A percentile compares a stretch with the other conserved stretches of the same genome.
These are phyloP conservation scores for Syritta pipiens DNA, from an alignment of 2,888 invertebrate genomes.

Conservation along the genomic window DNA sequence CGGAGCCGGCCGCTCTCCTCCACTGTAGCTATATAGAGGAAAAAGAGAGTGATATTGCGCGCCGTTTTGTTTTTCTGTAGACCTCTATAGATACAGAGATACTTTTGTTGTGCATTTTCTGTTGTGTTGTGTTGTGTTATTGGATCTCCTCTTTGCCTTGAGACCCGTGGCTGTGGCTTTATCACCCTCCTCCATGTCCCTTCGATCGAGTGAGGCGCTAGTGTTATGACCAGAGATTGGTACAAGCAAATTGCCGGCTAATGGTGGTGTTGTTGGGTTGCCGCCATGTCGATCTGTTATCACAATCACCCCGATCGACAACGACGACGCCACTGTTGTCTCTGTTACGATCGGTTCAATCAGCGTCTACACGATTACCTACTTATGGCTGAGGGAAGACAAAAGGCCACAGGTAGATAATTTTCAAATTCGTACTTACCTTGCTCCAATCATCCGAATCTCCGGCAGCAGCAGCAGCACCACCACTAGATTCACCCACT, in stretches of 20 bases:
- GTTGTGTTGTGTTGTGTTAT: constrained; percentile 13
- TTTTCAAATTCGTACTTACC: background rate
- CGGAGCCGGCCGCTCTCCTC: too few relatives aligned
- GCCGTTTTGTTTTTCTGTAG: constrained; percentile 19
- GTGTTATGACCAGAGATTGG: constrained; percentile 63
- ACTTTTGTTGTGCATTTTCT: constrained; percentile 53
- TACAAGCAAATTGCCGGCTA: constrained; percentile 67
- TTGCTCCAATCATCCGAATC: too few relatives aligned
- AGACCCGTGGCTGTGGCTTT: too few relatives aligned
- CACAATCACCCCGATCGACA: constrained; percentile 38
- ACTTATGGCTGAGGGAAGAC: background rate
- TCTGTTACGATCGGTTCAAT: constrained; percentile 56
- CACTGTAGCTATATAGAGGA: constrained; percentile 38
- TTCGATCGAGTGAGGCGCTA: constrained; percentile 56
- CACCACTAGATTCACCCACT: background rate
- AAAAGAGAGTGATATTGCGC: constrained; percentile 62
- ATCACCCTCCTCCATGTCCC: constrained; percentile 39
- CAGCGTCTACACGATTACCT: constrained; percentile 42
- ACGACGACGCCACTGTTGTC: constrained; percentile 44
- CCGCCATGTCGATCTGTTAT: constrained; percentile 14
- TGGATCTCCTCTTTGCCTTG: constrained; percentile 26
- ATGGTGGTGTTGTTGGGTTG: constrained; percentile 44
- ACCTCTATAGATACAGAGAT: constrained; percentile 38
- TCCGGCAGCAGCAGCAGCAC: background rate
- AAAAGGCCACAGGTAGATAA: background rate